Evolutionary conservation across 2,888 invertebrate genomes (phyloP), one percentile per base, ranked within the genome.

Genomic region (Xestobium rufovillosum): DNA sequence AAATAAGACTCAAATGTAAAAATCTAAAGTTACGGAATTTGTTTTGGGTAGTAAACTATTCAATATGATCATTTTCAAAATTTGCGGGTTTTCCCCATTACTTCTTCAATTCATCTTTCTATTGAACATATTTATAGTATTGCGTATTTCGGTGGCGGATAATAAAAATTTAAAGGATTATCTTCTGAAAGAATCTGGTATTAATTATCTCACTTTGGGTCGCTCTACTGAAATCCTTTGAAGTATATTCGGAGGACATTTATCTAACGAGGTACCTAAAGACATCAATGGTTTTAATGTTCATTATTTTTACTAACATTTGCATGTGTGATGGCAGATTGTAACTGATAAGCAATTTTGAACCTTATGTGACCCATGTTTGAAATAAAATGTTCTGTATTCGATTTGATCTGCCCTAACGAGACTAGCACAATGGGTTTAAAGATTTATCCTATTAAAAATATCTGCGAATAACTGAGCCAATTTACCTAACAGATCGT

Each of bases 261-360:
- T 49, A 36, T 52, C 55, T 55, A 56, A 58, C 55, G 48, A 57
- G 53, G 50, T 44, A 37, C 47, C 44, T 41, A 54, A 53, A 55
- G 55, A 61, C 61, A 59, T 63, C 61, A 63, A 63, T 53, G 60
- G 61, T 61, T 60, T 63, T 61, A 63, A 53, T 53, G 60, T 60
- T 63, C 61, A 61, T 63, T 61, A 63, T 60, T 59, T 19, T 60
- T 51, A 55, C 53, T 57, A 54, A 51, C 44, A 56, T 60, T 59
- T 55, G 54, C 58, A 60, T 59, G 56, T 60, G 56, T 59, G 55
- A 57, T 55, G 52, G 49, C 36, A 50, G 50, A 47, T 49, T 36
- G 34, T 31, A 30, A 19, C 28, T 38, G 34, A 42, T 31, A 38
- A 17, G 39, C 46, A 43, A 51, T 33, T 46, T 36, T 44, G 27